Base-by-base conservation (phyloP, 2,888 invertebrate species). In the Mantis religiosa region DNA sequence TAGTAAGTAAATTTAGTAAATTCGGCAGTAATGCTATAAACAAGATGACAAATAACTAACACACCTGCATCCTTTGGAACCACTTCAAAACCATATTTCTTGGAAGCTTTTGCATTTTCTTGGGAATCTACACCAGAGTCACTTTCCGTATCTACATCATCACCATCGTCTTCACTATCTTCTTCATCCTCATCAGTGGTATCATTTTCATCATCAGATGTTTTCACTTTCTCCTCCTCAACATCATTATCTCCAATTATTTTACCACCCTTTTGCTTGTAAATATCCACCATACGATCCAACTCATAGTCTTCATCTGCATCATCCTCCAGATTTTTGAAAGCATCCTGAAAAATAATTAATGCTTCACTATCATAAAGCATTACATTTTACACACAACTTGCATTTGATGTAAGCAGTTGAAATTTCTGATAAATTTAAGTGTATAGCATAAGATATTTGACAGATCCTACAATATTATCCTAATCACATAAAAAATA, bases 301-400 rank as follows among this genome's bases (percentile, higher is more conserved):
- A 98, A 94, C 93, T 98, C 98, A 34, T 95, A 95, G 91, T 98
- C 98, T 93, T 98, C 98, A 92, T 98, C 98, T 85, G 96, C 96
- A 89, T 97, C 98, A 90, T 96, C 95, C 91, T 97, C 96, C 30
- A 98, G 93, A 91, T 97, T 95, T 92, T 97, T 96, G 91, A 98
- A 97, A 91, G 95, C 95, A 90, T 97, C 97, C 92, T 94, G 90
- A 25, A 90, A 91, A 89, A 89, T 90, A 89, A 90, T 89, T 91
- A 82, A 88, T 87, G 15, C 14, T 4, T 15, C 3, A 34, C 8
- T 8, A 34, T 8, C 34, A 34, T 34, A 4, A 34, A 2, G 6
- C 8, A 25, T 47, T 41, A 82, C n/a, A 27, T 41, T 54, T 82
- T 27, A 47, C n/a, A 87, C 12, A 71, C 3, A 54, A n/a, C 34